These are phyloP conservation scores for Takifugu ocellatus DNA, from an alignment of 2,797 vertebrate species.

Conservation along the genomic window DNA sequence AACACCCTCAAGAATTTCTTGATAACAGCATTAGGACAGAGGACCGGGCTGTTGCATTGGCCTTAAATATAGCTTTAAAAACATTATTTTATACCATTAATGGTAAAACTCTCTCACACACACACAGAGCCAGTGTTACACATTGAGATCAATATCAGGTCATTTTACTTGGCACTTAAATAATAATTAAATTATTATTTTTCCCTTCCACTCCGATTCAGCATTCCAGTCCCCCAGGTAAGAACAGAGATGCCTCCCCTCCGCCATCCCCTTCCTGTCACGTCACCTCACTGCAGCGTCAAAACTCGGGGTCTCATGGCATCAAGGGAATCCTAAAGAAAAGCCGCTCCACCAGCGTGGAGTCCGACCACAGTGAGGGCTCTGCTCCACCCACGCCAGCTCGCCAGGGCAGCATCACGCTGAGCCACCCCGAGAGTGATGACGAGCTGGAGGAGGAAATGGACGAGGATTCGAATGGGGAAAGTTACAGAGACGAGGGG, in stretches of 20 bases:
- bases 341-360: conserved; percentile 71
- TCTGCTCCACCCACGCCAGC: conserved; percentile 8
- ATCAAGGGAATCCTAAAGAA: conserved; percentile 81
- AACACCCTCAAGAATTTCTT: too few species aligned
- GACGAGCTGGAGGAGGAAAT: conserved; percentile 33
- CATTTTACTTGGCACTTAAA: conserved; percentile 3
- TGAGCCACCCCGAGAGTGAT: conserved; percentile 55
- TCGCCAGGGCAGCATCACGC: conserved; percentile 56
- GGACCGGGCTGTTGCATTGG: too few species aligned
- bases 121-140: too few species aligned
- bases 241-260: conserved; percentile 33
- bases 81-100: too few species aligned
- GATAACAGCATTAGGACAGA: too few species aligned
- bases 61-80: too few species aligned
- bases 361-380: conserved; percentile 64
- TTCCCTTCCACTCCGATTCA: conserved; percentile 5
- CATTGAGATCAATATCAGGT: neutral
- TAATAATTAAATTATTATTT: neutral
- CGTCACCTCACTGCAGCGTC: conserved; percentile 58
- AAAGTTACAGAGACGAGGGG: conserved; percentile 52
- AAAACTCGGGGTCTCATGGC: conserved; percentile 64
- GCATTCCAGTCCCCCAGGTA: conserved; percentile 30
- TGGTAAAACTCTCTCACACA: too few species aligned
- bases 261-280: conserved; percentile 27
- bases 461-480: conserved; percentile 37